phyloP scores from a whole-genome alignment of 2,113 vertebrate genomes.

The Bubo bubo region DNA sequence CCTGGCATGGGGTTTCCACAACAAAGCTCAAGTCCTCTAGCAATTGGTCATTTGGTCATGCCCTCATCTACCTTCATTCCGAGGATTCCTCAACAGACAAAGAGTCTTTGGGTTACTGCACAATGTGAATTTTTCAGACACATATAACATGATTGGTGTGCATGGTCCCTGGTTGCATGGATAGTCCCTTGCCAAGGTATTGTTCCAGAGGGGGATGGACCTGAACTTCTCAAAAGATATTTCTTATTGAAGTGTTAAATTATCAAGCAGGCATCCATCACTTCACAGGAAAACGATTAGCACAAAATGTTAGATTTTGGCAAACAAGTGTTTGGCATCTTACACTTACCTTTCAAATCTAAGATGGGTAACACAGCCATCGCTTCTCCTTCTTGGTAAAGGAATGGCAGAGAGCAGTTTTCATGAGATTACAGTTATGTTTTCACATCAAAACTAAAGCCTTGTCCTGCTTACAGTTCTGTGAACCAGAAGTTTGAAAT shows the following conservation, averaged over 20 bases:
- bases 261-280: not conserved
- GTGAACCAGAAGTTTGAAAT: not conserved
- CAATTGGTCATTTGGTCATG: not conserved
- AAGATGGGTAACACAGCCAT: not conserved
- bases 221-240: not conserved
- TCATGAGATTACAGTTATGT: not conserved
- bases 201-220: not conserved
- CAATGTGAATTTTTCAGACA: not conserved
- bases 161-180: not conserved
- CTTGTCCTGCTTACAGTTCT: not conserved
- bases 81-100: not conserved
- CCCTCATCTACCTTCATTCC: not conserved
- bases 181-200: not conserved
- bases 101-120: not conserved
- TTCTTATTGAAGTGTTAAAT: not conserved
- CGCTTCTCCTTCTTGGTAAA: not conserved
- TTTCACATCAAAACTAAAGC: not conserved
- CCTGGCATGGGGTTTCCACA: not conserved
- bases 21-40: not conserved
- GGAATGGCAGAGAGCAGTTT: not conserved
- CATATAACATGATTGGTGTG: rapidly evolving
- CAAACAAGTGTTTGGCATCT: not conserved
- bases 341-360: not conserved
- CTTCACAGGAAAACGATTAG: not conserved
- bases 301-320: not conserved